Conservation (phyloP, 2,888 invertebrate genomes). For the Cephalotes varians region DNA sequence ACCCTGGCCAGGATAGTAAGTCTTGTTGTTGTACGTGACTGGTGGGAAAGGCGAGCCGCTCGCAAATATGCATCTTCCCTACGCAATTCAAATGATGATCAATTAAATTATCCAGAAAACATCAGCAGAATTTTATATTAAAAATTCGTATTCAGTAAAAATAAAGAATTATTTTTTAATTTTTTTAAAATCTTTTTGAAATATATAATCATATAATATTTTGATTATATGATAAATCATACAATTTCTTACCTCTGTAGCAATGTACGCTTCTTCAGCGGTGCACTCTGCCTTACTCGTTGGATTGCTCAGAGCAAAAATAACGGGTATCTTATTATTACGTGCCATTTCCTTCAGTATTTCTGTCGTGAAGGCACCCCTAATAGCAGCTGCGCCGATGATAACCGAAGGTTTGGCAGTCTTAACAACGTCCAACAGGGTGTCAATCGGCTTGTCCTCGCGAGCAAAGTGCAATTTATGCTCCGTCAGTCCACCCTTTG, state of each 20-base stretch:
- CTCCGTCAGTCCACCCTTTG: slow-evolving; percentile 92
- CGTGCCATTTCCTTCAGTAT: slow-evolving; percentile 95
- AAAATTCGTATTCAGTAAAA: not conserved
- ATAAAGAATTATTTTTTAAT: not conserved
- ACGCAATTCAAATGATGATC: slow-evolving; percentile 59
- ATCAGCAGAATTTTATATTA: not conserved
- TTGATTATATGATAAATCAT: too few relatives aligned
- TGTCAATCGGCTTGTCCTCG: slow-evolving; percentile 91
- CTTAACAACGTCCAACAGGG: slow-evolving; percentile 93
- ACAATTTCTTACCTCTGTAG: slow-evolving; percentile 91
- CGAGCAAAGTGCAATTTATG: slow-evolving; percentile 95
- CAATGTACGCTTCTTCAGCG: slow-evolving; percentile 97
- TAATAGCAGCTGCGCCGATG: slow-evolving; percentile 97
- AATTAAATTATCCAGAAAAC: not conserved
- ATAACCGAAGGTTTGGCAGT: slow-evolving; percentile 94
- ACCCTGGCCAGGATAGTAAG: slow-evolving; percentile 97
- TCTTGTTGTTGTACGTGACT: slow-evolving; percentile 92
- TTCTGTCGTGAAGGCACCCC: slow-evolving; percentile 96
- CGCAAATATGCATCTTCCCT: slow-evolving; percentile 97
- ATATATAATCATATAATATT: too few relatives aligned
- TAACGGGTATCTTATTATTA: slow-evolving; percentile 94
- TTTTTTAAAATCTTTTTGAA: not conserved
- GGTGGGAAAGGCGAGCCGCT: slow-evolving; percentile 98
- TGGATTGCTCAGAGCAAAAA: slow-evolving; percentile 99
- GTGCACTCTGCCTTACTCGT: slow-evolving; percentile 99